Base-by-base conservation (phyloP, 1,140 invertebrate species). In the Melitaea cinxia region DNA sequence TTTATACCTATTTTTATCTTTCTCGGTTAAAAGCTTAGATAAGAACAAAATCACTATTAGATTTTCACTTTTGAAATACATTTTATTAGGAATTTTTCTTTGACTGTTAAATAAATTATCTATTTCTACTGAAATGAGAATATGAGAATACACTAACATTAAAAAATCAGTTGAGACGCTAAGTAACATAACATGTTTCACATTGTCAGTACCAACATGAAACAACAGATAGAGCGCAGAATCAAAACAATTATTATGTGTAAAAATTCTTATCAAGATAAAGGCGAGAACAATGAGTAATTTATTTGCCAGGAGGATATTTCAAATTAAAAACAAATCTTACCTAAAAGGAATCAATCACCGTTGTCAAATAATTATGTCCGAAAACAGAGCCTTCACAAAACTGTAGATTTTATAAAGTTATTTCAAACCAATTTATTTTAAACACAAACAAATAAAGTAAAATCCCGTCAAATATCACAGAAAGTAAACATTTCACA, bases 401-500 rank as follows among this genome's bases (percentile, higher is more conserved):
- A 7, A 57, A 57, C 9, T 45, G 12, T 15, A 42, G 60, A 62
- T 73, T 59, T 56, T 14, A 26, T 55, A 49, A 64, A 56, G 28
- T 28, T 49, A 9, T 17, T 19, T 73, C 30, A 35, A 42, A 23
- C 23, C 28, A 68, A 55, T 14, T 59, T 70, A 58, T 68, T 54
- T 69, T 56, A 19, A 58, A 75, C 78, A 83, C 75, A 74, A 83
- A 70, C 53, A 59, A 65, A 60, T 37, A 35, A 4, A 42, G 3
- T 15, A 71, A 74, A 76, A 72, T 69, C 49, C 57, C 67, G 65
- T 82, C 76, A 85, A 82, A 80, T 77, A 80, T 68, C 83, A 86
- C 85, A 76, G 67, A 72, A 37, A 39, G 55, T 42, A 72, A 85
- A 70, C 84, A 85, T 85, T 77, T 78, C 84, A 82, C 78, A 72